Conservation (phyloP, 2,888 invertebrate genomes). For the Coenonympha arcania region DNA sequence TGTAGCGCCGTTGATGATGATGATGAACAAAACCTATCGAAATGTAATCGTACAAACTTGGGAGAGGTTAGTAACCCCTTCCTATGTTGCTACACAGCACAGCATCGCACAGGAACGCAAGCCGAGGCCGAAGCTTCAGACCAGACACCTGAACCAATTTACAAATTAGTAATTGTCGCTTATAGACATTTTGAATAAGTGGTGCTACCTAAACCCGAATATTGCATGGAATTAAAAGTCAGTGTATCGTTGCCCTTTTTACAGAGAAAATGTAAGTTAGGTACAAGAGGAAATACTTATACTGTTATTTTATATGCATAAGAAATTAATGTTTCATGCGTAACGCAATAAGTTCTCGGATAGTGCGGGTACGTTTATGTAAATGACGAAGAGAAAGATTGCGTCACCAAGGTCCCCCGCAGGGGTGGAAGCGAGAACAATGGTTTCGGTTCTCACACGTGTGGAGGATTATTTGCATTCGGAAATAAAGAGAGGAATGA, state of each 20-base stretch:
- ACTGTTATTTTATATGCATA: conserved; percentile 11
- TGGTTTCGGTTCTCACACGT: conserved; percentile 76
- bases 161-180: no score
- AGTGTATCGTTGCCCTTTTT: not conserved
- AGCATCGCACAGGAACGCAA: no score
- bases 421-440: conserved; percentile 70
- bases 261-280: not conserved
- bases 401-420: conserved; percentile 72
- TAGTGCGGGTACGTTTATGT: conserved; percentile 56
- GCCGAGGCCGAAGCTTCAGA: no score
- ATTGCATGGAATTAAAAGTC: no score
- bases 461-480: conserved; percentile 77
- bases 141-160: no score
- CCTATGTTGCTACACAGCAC: no score
- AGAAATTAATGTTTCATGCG: conserved; percentile 24
- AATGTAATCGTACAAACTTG: no score
- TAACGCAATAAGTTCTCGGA: conserved; percentile 42
- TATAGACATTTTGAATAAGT: no score
- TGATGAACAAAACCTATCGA: no score
- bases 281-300: not conserved
- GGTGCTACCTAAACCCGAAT: no score
- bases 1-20: no score
- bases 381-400: conserved; percentile 71
- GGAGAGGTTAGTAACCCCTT: no score
- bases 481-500: conserved; percentile 75